Evolutionary conservation across 2,113 vertebrate genomes (phyloP), one percentile per base, ranked within the genome.

Genomic region (Tenrec ecaudatus): DNA sequence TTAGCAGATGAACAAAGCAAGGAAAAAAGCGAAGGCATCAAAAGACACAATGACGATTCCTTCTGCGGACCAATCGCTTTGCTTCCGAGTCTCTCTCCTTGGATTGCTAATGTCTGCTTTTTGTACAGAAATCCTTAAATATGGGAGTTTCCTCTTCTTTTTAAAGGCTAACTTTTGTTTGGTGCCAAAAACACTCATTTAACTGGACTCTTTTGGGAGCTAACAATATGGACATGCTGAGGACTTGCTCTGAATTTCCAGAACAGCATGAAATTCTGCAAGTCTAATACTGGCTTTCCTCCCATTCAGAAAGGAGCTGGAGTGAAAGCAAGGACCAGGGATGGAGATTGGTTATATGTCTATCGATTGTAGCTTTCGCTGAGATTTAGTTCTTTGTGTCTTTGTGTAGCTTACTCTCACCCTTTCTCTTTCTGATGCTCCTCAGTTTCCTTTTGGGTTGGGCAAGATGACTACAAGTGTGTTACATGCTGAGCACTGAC

Each of bases 91-190:
- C 47, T 60, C 40, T 93, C 82, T 76, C 16, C 40, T 20, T 92
- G 31, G 16, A 86, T 6, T 83, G 60, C 1, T 86, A 66, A n/a
- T 23, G 58, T 36, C 29, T 82, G n/a, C 53, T 58, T 89, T 90
- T 88, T 68, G 14, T 62, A 57, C n/a, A 88, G 47, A n/a, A 78
- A 36, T 66, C 47, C 2, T 84, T 69, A 60, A 64, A 90, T 83
- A 47, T 82, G n/a, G 1, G 33, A 9, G 2, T n/a, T 82, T 43
- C 1, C 12, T 25, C 29, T 71, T 64, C 8, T 69, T 90, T 82
- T 43, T 17, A 92, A 88, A 93, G 53, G 2, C 6, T 9, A 80
- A 82, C 64, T 88, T 84, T 87, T 64, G 58, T 25, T 71, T 86
- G 57, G 6, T 62, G 60, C 60, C 60, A 53, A 22, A 62, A 11